Evolutionary conservation across 2,113 vertebrate genomes (phyloP), one percentile per base, ranked within the genome.

Genomic region (Stegostoma tigrinum): DNA sequence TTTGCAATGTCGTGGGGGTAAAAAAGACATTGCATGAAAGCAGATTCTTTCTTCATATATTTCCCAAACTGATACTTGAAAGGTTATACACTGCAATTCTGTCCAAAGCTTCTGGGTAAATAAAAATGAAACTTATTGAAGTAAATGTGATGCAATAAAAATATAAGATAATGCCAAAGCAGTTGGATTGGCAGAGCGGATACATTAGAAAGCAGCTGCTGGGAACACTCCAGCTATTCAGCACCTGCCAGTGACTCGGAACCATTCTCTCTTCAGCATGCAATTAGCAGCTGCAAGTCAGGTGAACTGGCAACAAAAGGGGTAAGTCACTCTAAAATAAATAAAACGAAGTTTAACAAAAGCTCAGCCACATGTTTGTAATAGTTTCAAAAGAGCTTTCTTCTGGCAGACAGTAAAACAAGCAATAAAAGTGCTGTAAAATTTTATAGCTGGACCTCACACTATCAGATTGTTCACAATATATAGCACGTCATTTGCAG

Each of bases 201-300:
- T 7, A 38, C n/a, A 21, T 64, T 64, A 67, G 90, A 66, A 66
- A 93, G 55, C 61, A 93, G 90, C 90, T 38, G 61, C 61, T 93
- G 90, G 55, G 90, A 93, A n/a, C 90, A 38, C 34, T n/a, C 52
- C 61, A 66, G 15, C 30, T n/a, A 19, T 67, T 66, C 61, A n/a
- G 34, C 90, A n/a, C 61, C 90, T 93, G 90, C 90, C 55, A 93
- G 55, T 17, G 10, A 5, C 61, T 93, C 4, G 66, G 34, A 67
- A 21, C 90, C 34, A 93, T 67, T 67, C 90, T 67, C 61, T 93
- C 90, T 4, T 93, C 90, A 38, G 90, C 55, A 5, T 42, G 90
- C 90, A 93, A 66, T 93, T 67, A 66, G 61, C 90, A 93, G 55
- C 90, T 93, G 90, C 10, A 14, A 67, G 90, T 66, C 90, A 93